Percentiles rank a stretch among this genome's conserved stretches.
Evolutionary conservation across 2,888 invertebrate genomes (phyloP).

Genomic region (Sminthurides aquaticus): DNA sequence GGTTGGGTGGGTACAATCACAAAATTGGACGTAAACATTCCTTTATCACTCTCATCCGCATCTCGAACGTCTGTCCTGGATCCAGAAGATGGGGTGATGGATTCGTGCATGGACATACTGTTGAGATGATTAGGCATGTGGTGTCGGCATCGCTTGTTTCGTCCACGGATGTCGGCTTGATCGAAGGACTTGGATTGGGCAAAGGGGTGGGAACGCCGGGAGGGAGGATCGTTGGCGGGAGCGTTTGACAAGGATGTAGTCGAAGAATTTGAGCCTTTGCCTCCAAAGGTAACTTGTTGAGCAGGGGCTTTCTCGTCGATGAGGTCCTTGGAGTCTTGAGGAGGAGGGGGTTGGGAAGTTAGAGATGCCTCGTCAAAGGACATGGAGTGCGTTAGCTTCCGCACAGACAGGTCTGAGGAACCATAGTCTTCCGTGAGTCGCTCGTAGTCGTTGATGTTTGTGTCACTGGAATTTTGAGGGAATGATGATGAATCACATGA

Average conservation of each 20-base stretch:
- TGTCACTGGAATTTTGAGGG: conserved; percentile 26
- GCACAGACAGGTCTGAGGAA: conserved; percentile 26
- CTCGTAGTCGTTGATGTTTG: conserved; percentile 25
- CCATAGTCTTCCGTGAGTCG: conserved; percentile 30
- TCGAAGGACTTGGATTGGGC: conserved; percentile 32
- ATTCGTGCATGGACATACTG: conserved; percentile 23
- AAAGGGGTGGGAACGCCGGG: conserved; percentile 23
- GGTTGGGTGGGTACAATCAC: conserved; percentile 7
- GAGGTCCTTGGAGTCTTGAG: neutral
- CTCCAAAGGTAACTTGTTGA: neutral
- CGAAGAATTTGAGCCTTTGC: neutral
- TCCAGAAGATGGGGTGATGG: conserved; percentile 5
- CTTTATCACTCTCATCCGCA: conserved; percentile 6
- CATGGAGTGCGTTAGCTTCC: conserved; percentile 30
- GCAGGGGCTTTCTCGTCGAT: neutral
- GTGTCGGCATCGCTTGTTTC: conserved; percentile 3
- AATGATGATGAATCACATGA: conserved; percentile 26
- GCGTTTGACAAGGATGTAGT: neutral
- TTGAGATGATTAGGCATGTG: conserved; percentile 14
- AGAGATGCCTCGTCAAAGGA: conserved; percentile 27
- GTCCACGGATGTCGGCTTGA: conserved; percentile 17
- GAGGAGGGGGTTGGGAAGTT: neutral
- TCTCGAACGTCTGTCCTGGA: neutral
- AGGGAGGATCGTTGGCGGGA: neutral
- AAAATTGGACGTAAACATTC: conserved; percentile 15